Evolutionary conservation across 2,888 invertebrate species (phyloP).

Genomic region (Hololepta plana): DNA sequence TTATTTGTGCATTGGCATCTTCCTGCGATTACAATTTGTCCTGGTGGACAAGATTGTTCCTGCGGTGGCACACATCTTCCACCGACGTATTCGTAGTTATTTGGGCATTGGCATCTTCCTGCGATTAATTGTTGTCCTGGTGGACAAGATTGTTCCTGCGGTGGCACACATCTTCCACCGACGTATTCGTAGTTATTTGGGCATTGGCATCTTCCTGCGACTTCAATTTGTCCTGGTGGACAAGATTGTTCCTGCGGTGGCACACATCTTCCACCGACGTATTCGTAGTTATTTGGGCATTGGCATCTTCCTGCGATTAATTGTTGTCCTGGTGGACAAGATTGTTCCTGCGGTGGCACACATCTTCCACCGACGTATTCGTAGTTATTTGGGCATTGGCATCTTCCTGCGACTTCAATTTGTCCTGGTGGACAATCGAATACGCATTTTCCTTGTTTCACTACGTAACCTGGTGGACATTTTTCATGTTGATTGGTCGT

Average conservation of each 20-base stretch:
- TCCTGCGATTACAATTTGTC: constrained; percentile 3
- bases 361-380: no score
- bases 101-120: constrained; percentile 6
- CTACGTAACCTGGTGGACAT: no score
- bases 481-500: no score
- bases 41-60: constrained; percentile 1
- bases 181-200: constrained; percentile 3
- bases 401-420: constrained; percentile 4
- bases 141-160: constrained; percentile 1
- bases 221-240: constrained; percentile 3
- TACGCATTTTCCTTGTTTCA: no score
- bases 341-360: no score
- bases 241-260: constrained; percentile 4
- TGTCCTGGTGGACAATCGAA: constrained; percentile 4
- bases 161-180: constrained; percentile 4
- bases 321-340: constrained; percentile 2
- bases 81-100: background rate
- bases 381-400: no score
- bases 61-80: constrained; percentile 6
- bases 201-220: constrained; percentile 5
- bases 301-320: constrained; percentile 5
- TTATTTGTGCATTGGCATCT: constrained; percentile 4
- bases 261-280: constrained; percentile 4
- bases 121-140: constrained; percentile 4
- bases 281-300: constrained; percentile 1